Evolutionary conservation across 2,113 vertebrate genomes (phyloP), one percentile per base, ranked within the genome.

Genomic region (Myxocyprinus asiaticus): DNA sequence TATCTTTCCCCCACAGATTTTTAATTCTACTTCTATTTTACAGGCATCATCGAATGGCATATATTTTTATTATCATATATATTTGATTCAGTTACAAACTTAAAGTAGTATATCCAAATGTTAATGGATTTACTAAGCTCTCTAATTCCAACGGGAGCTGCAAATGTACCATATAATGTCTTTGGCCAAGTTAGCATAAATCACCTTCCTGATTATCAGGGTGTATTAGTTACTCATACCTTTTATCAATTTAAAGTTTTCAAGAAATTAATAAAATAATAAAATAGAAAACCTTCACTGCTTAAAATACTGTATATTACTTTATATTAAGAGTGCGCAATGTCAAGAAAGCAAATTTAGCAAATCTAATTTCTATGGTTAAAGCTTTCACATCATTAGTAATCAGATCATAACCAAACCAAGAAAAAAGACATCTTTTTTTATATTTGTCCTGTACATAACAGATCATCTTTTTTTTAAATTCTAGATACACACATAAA

Each of bases 401-500:
- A 73, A 80, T 51, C 44, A 69, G 10, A 56, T 56, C 14, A 84
- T 87, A 82, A 80, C 78, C 75, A 71, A 77, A 76, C 85, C 76
- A 76, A 77, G 11, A 66, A 82, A 72, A 33, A 82, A 63, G 81
- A 80, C 14, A 79, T 53, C 55, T 74, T 33, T 84, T n/a, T 72
- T 76, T 59, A 50, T 58, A 81, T 12, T 67, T 72, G 22, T 74
- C 69, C 72, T 89, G 77, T 86, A 88, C 85, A 89, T n/a, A 50
- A 85, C 79, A 78, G 22, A 78, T 73, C 56, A 65, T 82, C 22
- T 80, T 83, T 76, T 84, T 12, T 51, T 55, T 51, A n/a, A 73
- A 82, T 17, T 77, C 22, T 81, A 78, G 79, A 67, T 47, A 77
- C 9, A 76, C 17, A 72, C 14, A 64, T 11, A 69, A 58, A 58